Base-by-base conservation (phyloP, 1,140 invertebrate genomes). In the Hycleus phaleratus region DNA sequence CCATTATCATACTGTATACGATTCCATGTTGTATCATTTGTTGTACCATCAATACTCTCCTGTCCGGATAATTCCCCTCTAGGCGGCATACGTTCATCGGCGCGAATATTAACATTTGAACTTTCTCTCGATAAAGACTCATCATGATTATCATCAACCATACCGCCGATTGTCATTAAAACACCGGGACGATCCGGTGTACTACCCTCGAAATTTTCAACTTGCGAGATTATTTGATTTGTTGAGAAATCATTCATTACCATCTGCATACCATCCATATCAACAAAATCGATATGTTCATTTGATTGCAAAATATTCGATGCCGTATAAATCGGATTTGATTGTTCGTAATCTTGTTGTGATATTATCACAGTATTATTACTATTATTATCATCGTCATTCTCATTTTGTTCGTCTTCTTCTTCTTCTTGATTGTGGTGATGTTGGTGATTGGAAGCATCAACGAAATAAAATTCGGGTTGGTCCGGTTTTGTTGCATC, bases 71-170 rank as follows among this genome's bases (percentile, higher is more conserved):
- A 76, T 74, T 90, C 88, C 5, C 88, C 89, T 60, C 86, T 79
- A 0, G 89, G 83, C 38, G 89, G 88, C 87, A 91, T 91, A 49
- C 82, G 83, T 71, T 91, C 89, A 68, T 91, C 88, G 0, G 88
- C 84, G 61, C 86, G 82, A 63, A 92, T 90, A 66, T 90, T 87
- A 32, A 88, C 73, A 67, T 90, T 85, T 38, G 87, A 71, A 48
- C 82, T 81, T 46, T 82, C 78, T 49, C 82, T 79, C 51, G 81
- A 81, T 12, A 79, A 75, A 45, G 78, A 77, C 58, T 78, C 75
- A 46, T 79, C 81, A 45, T 63, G 56, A 46, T 66, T 61, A 26
- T 45, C 52, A 2, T 62, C 56, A 7, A 56, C 40, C 25, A 64
- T 61, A 12, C 60, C 67, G 6, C 65, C 66, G 12, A 73, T 67